These are phyloP conservation scores for Drosophila sp. DNA, from an alignment of 1,140 invertebrate genomes.

Conservation along the genomic window DNA sequence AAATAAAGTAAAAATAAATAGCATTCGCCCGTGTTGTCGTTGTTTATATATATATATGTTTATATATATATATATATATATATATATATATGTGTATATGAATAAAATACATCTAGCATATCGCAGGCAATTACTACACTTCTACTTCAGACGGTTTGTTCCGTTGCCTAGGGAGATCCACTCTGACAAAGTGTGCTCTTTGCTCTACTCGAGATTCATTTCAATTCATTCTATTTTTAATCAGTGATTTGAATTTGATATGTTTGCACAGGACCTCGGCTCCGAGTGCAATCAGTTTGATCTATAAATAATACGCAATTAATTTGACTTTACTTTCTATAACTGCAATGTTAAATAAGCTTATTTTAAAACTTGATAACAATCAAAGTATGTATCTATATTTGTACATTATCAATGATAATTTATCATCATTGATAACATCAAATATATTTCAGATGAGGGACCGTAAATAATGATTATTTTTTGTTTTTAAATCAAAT, in stretches of 20 bases:
- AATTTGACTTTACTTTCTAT: background rate
- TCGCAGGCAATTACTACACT: conserved; percentile 19
- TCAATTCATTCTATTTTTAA: background rate
- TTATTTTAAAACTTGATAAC: too few relatives aligned
- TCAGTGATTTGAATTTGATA: too few relatives aligned
- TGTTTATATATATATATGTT: background rate
- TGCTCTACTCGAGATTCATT: background rate
- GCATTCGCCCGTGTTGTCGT: background rate
- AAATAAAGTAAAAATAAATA: conserved; percentile 10
- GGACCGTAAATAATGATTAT: too few relatives aligned
- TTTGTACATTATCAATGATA: too few relatives aligned
- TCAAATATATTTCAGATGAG: too few relatives aligned
- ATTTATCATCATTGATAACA: too few relatives aligned
- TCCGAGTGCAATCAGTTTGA: background rate
- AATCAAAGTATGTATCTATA: too few relatives aligned
- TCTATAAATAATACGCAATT: background rate
- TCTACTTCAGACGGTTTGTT: background rate
- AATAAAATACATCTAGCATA: background rate
- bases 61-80: background rate
- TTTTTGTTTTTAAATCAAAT: too few relatives aligned
- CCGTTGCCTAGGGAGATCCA: background rate
- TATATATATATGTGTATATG: background rate
- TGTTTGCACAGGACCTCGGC: background rate
- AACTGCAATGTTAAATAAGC: too few relatives aligned
- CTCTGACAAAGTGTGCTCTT: background rate